A percentile compares a stretch with the other conserved stretches of the same genome.
Conservation (phyloP, 2,797 vertebrate species). For the Aratinga solstitialis region DNA sequence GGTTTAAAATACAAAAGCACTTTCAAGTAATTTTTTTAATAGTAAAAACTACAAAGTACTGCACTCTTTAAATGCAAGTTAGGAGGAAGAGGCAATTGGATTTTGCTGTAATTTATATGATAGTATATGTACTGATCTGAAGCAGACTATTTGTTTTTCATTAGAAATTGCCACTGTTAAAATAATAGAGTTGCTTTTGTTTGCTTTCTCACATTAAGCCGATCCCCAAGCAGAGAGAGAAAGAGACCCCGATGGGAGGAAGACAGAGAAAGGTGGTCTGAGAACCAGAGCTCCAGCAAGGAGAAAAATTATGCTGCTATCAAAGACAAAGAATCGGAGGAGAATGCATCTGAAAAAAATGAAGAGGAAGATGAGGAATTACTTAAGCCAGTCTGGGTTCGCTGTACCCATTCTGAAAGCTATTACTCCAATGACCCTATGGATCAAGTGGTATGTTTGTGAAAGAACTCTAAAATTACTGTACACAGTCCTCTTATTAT, state of each 20-base stretch:
- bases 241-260: conserved; percentile 90
- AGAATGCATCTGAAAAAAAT: conserved; percentile 72
- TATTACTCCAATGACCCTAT: conserved; percentile 97
- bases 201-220: conserved; percentile 70
- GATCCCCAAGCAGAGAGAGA: conserved; percentile 87
- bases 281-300: conserved; percentile 73
- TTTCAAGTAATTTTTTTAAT: background rate
- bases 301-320: conserved; percentile 81
- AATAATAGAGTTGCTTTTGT: background rate
- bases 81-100: background rate
- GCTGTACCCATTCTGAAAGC: conserved; percentile 95
- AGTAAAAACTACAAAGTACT: background rate
- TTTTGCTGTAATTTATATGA: background rate
- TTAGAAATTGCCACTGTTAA: background rate
- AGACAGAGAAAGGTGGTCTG: conserved; percentile 83
- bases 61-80: background rate
- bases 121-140: background rate
- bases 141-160: background rate
- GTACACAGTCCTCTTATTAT: background rate
- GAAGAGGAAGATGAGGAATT: conserved; percentile 90
- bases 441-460: conserved; percentile 95
- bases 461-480: background rate
- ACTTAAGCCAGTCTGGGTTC: conserved; percentile 94
- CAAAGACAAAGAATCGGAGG: conserved; percentile 86
- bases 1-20: background rate